Percentiles rank a stretch among this genome's conserved stretches.
Conservation (phyloP, 2,888 invertebrate species). For the Xylota sylvarum region DNA sequence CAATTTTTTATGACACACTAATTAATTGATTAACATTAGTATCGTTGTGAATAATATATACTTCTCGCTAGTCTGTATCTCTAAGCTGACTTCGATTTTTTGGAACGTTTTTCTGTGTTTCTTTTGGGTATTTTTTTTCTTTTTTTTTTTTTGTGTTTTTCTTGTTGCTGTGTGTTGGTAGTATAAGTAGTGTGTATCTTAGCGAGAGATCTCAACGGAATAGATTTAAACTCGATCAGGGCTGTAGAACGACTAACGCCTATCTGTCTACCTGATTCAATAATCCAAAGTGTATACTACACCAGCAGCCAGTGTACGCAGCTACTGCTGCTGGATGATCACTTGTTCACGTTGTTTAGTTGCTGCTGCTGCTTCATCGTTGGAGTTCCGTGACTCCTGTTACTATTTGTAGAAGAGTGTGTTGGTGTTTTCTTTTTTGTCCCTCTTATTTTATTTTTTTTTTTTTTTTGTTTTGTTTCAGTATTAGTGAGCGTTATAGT, state of each 20-base stretch:
- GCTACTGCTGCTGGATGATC: slow-evolving; percentile 77
- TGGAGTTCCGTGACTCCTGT: slow-evolving; percentile 78
- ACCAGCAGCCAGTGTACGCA: slow-evolving; percentile 77
- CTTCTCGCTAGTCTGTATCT: slow-evolving; percentile 67
- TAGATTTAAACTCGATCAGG: slow-evolving; percentile 85
- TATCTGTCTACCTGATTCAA: slow-evolving; percentile 85
- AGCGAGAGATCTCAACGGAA: slow-evolving; percentile 80
- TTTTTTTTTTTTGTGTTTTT: slow-evolving; percentile 51
- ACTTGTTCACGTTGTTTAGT: slow-evolving; percentile 77
- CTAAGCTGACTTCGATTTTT: slow-evolving; percentile 60
- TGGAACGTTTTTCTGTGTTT: slow-evolving; percentile 18
- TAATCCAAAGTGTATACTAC: slow-evolving; percentile 79
- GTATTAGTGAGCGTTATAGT: slow-evolving; percentile 24
- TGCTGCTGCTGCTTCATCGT: slow-evolving; percentile 75
- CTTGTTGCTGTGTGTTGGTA: slow-evolving; percentile 60
- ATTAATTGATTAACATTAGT: slow-evolving; percentile 72
- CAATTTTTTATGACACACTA: slow-evolving; percentile 75
- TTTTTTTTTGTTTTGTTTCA: slow-evolving; percentile 21
- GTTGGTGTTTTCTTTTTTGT: slow-evolving; percentile 51
- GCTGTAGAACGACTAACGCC: slow-evolving; percentile 85
- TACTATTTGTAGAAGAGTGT: slow-evolving; percentile 64
- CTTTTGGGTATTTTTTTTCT: slow-evolving; percentile 25
- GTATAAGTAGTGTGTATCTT: slow-evolving; percentile 47
- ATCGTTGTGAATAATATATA: slow-evolving; percentile 36
- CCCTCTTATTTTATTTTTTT: slow-evolving; percentile 34